phyloP scores from a whole-genome alignment of 1,140 invertebrate species.

The Sipha flava region DNA sequence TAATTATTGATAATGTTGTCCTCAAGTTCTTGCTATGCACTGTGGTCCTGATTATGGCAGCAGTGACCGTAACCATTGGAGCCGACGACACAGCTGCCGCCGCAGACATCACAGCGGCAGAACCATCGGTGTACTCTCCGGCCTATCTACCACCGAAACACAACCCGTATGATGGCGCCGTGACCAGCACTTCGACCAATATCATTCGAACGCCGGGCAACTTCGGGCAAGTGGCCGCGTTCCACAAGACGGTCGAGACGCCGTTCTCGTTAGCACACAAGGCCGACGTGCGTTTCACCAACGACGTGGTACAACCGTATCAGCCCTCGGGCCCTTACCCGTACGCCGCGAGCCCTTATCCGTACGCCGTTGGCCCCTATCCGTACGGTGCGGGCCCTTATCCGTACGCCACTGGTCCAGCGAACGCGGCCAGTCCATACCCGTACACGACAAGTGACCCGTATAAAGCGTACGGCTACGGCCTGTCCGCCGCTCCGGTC shows the following conservation, averaged over 20 bases:
- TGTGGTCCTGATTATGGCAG: neutral
- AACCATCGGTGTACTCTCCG: constrained; percentile 35
- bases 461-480: constrained; percentile 21
- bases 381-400: constrained; percentile 31
- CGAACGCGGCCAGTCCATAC: constrained; percentile 36
- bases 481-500: constrained; percentile 37
- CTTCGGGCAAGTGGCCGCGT: constrained; percentile 42
- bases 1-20: too few relatives aligned
- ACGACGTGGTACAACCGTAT: constrained; percentile 39
- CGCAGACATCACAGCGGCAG: neutral
- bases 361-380: constrained; percentile 22
- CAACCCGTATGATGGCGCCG: constrained; percentile 35
- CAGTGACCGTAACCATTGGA: neutral
- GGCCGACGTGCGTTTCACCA: constrained; percentile 43
- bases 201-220: constrained; percentile 42
- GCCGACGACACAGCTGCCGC: neutral
- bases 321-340: constrained; percentile 32
- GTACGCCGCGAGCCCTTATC: neutral
- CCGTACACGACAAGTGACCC: constrained; percentile 35
- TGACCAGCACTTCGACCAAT: constrained; percentile 41
- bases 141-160: neutral
- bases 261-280: constrained; percentile 43
- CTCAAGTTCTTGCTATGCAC: neutral
- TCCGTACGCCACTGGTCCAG: constrained; percentile 36
- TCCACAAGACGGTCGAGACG: constrained; percentile 43